Evolutionary conservation across 2,888 invertebrate genomes (phyloP), one percentile per base, ranked within the genome.

Genomic region (Camptogramma bilineatum): DNA sequence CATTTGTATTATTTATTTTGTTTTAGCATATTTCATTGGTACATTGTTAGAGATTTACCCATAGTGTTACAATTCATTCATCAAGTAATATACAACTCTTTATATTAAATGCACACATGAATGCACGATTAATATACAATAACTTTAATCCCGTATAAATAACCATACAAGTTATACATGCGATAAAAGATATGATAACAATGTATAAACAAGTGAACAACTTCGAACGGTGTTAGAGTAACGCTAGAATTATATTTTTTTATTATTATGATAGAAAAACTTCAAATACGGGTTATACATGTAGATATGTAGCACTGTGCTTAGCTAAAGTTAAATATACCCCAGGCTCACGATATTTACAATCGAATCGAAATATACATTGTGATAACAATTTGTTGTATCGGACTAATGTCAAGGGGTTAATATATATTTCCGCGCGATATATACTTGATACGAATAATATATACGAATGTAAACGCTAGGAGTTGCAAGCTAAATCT

Each of bases 141-240:
- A 71, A 68, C 62, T 65, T 66, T 70, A 64, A 69, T 66, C 72
- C 75, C 74, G 85, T 91, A 90, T 88, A 91, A 88, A 91, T 88
- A 90, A 90, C 88, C 89, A 88, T 90, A 90, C 83, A 87, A 84
- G 85, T 85, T 87, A 84, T 78, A 90, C 86, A 90, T 86, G 84
- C 85, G 88, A 86, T 90, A 88, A 88, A 88, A 89, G 91, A 91
- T 92, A 91, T 91, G 90, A 85, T 90, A 93, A 93, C 91, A 92
- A 91, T 88, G 81, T 90, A 91, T 92, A 91, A 91, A 92, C 90
- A 89, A 88, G 91, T 91, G 90, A 93, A 91, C 92, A 92, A 90
- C 83, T 89, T 89, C 83, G 86, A 91, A 90, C 88, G 73, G 90
- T 91, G 89, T 90, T 82, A 84, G 85, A 85, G 83, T 87, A 91